Evolutionary conservation across 2,113 vertebrate species (phyloP), one percentile per base, ranked within the genome.

Genomic region (Sprattus sprattus): DNA sequence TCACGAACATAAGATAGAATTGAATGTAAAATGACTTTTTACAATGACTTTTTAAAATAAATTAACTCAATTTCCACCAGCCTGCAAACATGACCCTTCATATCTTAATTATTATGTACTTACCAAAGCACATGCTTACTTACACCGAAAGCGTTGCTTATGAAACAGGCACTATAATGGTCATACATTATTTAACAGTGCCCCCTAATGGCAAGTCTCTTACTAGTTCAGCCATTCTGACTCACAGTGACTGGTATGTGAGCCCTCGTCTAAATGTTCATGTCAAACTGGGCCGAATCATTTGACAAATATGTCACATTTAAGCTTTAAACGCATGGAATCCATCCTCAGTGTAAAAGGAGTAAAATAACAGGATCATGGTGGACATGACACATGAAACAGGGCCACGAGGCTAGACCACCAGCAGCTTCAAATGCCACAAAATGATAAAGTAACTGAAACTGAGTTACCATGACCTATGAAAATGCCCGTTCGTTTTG

Each of bases 381-480:
- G 78, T 45, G 71, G 81, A 46, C 46, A 18, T 85, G 71, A 16
- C 25, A 78, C 22, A 83, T 13, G 86, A 84, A 84, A 81, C 16
- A 85, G 10, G 82, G 78, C 81, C 81, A 82, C 4, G 92, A 92
- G 91, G 25, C 71, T 44, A 3, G 13, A 78, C 28, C 9, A 94
- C 91, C 94, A 91, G 91, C 87, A 89, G 86, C 87, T 89, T 92
- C 87, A 91, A 94, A 94, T 94, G 90, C 92, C 92, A 93, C 81
- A 0, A 91, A 87, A 88, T 86, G 64, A 89, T 90, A 88, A 54
- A 78, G 84, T 28, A 18, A 71, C 45, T 91, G 88, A 88, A 85
- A 71, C 88, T 81, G 89, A 89, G 85, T 92, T 88, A 85, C 86
- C 64, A 85, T 45, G 86, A 88, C 91, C 93, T 89, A 89, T 92